A percentile compares a stretch with the other conserved stretches of the same genome.
Evolutionary conservation across 2,888 invertebrate species (phyloP).

Genomic region (Oithona nana): DNA sequence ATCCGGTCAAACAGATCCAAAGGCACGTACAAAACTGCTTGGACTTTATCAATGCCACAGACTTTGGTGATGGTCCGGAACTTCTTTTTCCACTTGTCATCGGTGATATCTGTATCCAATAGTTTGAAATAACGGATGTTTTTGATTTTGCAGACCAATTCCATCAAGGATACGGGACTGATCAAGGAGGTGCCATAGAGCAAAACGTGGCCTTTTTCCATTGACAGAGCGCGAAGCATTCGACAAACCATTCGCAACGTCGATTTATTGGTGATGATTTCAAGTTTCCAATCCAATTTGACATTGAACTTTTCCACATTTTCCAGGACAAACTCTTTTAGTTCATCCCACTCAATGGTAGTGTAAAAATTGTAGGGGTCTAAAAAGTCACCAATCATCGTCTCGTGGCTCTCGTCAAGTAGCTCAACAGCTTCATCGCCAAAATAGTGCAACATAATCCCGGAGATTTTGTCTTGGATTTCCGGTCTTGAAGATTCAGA

Average conservation of each 20-base stretch:
- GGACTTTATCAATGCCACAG: neutral
- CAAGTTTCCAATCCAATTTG: neutral
- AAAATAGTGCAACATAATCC: neutral
- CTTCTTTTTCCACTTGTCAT: neutral
- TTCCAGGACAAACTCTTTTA: neutral
- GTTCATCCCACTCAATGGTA: neutral
- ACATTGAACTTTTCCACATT: neutral
- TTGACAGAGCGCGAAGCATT: neutral
- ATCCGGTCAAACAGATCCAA: neutral
- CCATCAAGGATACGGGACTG: neutral
- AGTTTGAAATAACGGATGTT: neutral
- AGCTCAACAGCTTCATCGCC: neutral
- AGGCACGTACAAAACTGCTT: neutral
- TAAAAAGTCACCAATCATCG: slow-evolving; percentile 4
- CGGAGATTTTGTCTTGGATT: neutral
- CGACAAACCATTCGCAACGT: neutral
- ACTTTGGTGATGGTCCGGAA: neutral
- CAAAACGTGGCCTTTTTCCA: neutral
- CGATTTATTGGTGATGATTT: neutral
- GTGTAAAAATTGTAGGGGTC: slow-evolving; percentile 6
- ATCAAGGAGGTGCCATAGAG: neutral
- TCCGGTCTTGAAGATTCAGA: neutral
- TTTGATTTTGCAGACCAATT: neutral
- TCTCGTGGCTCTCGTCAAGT: neutral
- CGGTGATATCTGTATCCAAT: neutral